Evolutionary conservation across 2,888 invertebrate species (phyloP), one percentile per base, ranked within the genome.

Genomic region (Torymus texanus): DNA sequence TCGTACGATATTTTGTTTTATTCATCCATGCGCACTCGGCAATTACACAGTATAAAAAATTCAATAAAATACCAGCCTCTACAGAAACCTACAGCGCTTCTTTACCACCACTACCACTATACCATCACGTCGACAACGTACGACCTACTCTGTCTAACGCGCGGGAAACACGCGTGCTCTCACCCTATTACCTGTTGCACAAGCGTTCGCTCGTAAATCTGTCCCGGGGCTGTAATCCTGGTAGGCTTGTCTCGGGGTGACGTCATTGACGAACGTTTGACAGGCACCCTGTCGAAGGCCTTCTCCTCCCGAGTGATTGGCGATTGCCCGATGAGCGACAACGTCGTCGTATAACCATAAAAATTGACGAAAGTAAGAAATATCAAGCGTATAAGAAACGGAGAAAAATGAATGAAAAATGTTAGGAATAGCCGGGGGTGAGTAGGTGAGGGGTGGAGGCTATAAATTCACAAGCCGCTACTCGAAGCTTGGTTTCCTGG

Each of bases 181-280:
- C 2, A 29, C 29, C 29, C 29, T 29, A 5, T 29, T 29, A 87
- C 88, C 84, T 88, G 90, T 89, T 90, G 89, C 85, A 72, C 65
- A 5, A 29, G 12, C 85, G 75, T 63, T 78, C 77, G 84, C 85
- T 89, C 89, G 89, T 90, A 89, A 90, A 90, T 90, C 89, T 88
- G 85, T 84, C 86, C 83, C 87, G 85, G 79, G 87, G 88, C 89
- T 90, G 90, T 88, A 89, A 89, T 86, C 90, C 90, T 90, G 90
- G 86, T 90, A 89, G 87, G 87, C 85, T 88, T 85, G 88, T 88
- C 90, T 89, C 89, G 83, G 86, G 87, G 86, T 89, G 88, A 90
- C 89, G 89, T 90, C 89, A 90, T 88, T 90, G 90, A 90, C 88
- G 90, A 86, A 86, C 86, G 83, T 86, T 86, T 90, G 90, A 90